These are phyloP conservation scores for Sander vitreus DNA, from an alignment of 2,113 vertebrate genomes.

Conservation along the genomic window DNA sequence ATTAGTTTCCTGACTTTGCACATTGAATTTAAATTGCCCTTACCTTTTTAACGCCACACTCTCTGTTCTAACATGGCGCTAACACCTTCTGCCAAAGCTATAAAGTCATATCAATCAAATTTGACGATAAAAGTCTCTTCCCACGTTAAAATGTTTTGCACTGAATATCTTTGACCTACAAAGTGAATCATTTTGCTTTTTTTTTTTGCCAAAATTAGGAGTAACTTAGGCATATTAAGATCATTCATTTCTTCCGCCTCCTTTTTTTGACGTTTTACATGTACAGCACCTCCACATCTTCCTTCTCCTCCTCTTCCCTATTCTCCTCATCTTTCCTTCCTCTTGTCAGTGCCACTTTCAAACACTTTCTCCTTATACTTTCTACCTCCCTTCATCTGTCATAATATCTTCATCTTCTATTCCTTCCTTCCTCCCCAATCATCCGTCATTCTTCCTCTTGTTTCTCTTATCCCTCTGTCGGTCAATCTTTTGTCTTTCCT, in stretches of 20 bases:
- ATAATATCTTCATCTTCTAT: not conserved
- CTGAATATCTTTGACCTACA: conserved; percentile 60
- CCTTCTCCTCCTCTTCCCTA: not conserved
- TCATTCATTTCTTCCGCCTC: conserved; percentile 20
- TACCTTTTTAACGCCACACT: conserved; percentile 10
- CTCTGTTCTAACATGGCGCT: not conserved
- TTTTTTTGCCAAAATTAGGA: conserved; percentile 27
- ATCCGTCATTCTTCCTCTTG: not conserved
- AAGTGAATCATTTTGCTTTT: conserved; percentile 38
- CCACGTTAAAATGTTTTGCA: conserved; percentile 52
- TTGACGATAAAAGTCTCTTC: conserved; percentile 38
- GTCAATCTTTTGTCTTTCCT: conserved; percentile 2
- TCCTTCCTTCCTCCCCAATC: not conserved
- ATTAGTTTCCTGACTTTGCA: conserved; percentile 24
- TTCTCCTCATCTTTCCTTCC: not conserved
- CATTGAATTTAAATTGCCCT: not conserved
- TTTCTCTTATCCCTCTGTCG: conserved; percentile 5
- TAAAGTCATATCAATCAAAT: conserved; percentile 56
- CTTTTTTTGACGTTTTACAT: conserved; percentile 12
- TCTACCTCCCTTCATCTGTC: not conserved
- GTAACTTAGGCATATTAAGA: conserved; percentile 31
- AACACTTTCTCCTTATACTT: not conserved
- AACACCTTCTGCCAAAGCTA: conserved; percentile 39
- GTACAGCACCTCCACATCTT: not conserved
- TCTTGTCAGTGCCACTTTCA: not conserved